phyloP scores from a whole-genome alignment of 2,113 vertebrate genomes.

The Lamprologus speciosus region DNA sequence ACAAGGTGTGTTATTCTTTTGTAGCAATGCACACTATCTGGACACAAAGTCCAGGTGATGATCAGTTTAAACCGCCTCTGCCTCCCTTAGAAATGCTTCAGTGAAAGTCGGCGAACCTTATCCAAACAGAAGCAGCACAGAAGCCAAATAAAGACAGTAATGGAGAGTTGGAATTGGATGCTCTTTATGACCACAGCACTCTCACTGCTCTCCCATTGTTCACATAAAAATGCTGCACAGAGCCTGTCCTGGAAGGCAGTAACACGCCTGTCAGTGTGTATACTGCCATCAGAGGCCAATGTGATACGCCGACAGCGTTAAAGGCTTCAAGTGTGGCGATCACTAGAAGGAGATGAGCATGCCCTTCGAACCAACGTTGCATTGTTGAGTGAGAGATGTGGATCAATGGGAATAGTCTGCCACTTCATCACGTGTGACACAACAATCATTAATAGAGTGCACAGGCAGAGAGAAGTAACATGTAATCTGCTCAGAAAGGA shows the following conservation, averaged over 20 bases:
- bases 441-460: constrained; percentile 15
- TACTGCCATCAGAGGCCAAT: background rate
- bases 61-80: background rate
- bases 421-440: constrained; percentile 5
- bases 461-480: constrained; percentile 18
- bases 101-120: background rate
- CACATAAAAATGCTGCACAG: constrained; percentile 17
- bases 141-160: background rate
- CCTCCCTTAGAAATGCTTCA: background rate
- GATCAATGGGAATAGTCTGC: constrained; percentile 26
- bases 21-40: background rate
- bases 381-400: background rate
- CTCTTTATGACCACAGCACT: background rate
- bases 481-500: constrained; percentile 19
- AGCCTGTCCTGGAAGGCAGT: background rate
- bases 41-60: background rate
- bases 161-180: background rate
- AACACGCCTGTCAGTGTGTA: background rate
- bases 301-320: background rate
- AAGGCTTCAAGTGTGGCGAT: background rate
- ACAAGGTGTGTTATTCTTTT: background rate
- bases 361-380: constrained; percentile 30
- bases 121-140: background rate
- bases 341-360: background rate
- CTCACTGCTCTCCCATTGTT: background rate